These are phyloP conservation scores for Fabriciana adippe DNA, from an alignment of 2,888 invertebrate species.

Conservation along the genomic window DNA sequence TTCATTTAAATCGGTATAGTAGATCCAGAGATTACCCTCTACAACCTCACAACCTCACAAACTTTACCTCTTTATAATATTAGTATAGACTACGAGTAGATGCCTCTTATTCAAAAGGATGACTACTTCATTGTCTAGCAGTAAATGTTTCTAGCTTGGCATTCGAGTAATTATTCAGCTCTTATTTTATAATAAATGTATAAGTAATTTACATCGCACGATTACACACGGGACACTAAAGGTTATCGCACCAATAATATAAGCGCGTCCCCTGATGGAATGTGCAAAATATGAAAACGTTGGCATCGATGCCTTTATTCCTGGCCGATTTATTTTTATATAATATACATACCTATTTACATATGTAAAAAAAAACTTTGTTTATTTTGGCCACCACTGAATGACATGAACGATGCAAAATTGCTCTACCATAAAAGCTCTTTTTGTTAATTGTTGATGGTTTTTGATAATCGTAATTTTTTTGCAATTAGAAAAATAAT, in stretches of 20 bases:
- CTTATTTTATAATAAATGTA: neutral
- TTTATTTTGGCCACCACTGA: constrained; percentile 9
- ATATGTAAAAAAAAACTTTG: constrained; percentile 5
- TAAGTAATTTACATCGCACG: constrained; percentile 17
- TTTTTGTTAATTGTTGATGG: too few species aligned
- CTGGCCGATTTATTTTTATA: constrained; percentile 17
- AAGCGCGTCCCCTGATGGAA: constrained; percentile 38
- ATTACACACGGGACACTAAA: constrained; percentile 36
- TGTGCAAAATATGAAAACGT: constrained; percentile 38
- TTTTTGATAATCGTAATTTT: too few species aligned
- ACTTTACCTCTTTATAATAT: too few species aligned
- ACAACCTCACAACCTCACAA: too few species aligned
- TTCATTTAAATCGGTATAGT: too few species aligned
- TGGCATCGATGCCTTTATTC: constrained; percentile 27
- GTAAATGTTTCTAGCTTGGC: neutral
- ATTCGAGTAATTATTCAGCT: too few species aligned
- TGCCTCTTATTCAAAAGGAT: too few species aligned
- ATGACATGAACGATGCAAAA: too few species aligned
- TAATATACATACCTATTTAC: neutral
- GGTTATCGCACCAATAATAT: constrained; percentile 39
- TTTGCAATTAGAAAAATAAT: too few species aligned
- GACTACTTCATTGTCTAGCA: neutral
- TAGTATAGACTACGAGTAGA: too few species aligned
- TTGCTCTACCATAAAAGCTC: too few species aligned
- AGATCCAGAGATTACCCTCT: too few species aligned